These are phyloP conservation scores for Anas platyrhynchos DNA, from an alignment of 2,113 vertebrate species.

Conservation along the genomic window DNA sequence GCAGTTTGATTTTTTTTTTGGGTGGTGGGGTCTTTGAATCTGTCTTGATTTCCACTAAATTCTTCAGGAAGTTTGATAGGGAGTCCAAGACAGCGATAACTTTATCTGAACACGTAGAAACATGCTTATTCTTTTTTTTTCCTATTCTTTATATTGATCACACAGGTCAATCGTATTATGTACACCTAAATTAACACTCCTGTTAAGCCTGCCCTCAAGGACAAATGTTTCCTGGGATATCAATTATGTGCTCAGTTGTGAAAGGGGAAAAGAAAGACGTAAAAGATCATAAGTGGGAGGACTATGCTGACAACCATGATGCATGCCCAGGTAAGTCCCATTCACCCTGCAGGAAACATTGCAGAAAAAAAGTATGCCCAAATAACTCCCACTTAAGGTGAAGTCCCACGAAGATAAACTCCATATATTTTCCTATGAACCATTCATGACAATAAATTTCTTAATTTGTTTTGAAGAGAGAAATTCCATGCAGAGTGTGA, in stretches of 20 bases:
- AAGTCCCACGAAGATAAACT: background rate
- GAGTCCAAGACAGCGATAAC: background rate
- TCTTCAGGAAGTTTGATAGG: background rate
- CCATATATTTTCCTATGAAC: slow-evolving; percentile 39
- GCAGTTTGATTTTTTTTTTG: background rate
- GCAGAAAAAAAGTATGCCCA: background rate
- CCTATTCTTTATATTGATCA: background rate
- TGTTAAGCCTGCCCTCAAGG: background rate
- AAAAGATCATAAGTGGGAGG: background rate
- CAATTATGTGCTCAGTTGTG: background rate
- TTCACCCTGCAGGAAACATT: background rate
- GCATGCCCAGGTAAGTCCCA: background rate
- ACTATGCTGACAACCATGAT: background rate
- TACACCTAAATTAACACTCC: background rate
- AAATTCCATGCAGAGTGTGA: background rate
- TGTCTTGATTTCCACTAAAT: background rate
- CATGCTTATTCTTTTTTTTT: too few species aligned
- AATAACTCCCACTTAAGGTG: background rate
- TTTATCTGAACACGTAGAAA: background rate
- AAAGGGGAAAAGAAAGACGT: background rate
- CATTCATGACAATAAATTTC: background rate
- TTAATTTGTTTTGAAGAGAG: background rate
- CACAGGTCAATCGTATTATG: background rate
- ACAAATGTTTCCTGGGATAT: background rate
- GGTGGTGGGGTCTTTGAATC: background rate